A percentile compares a stretch with the other conserved stretches of the same genome.
Conservation (phyloP, 2,797 vertebrate species). For the Phalanger gymnotis region DNA sequence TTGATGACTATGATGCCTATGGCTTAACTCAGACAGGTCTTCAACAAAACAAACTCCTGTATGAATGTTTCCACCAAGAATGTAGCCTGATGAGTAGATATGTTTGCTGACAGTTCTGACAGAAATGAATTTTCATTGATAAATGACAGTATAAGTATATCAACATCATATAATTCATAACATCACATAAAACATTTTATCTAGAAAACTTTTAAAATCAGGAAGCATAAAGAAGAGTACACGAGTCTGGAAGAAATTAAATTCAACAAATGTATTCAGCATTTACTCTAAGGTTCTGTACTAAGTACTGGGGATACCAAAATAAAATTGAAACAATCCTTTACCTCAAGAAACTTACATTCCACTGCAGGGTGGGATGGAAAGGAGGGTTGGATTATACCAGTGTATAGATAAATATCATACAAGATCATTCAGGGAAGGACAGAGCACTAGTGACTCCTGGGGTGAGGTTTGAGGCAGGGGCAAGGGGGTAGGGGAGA, state of each 20-base stretch:
- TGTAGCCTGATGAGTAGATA: background rate
- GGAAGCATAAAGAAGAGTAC: background rate
- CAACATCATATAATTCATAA: background rate
- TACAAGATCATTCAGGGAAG: background rate
- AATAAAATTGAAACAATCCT: background rate
- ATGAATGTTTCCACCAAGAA: background rate
- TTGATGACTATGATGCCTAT: background rate
- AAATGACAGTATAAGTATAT: conserved; percentile 12
- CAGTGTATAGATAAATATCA: background rate
- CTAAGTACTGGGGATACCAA: background rate
- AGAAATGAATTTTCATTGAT: background rate
- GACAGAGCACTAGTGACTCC: background rate
- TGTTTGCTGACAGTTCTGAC: conserved; percentile 9
- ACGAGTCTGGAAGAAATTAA: conserved; percentile 35
- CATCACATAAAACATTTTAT: conserved; percentile 6
- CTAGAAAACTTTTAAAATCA: background rate
- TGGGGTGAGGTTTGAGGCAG: background rate
- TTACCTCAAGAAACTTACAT: background rate
- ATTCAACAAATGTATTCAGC: background rate
- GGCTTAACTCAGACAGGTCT: background rate
- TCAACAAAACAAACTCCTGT: background rate
- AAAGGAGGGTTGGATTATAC: background rate
- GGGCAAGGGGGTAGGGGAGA: no score
- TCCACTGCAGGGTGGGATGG: background rate
- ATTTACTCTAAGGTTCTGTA: background rate